Evolutionary conservation across 2,113 vertebrate species (phyloP).

Genomic region (Centropus bengalensis): DNA sequence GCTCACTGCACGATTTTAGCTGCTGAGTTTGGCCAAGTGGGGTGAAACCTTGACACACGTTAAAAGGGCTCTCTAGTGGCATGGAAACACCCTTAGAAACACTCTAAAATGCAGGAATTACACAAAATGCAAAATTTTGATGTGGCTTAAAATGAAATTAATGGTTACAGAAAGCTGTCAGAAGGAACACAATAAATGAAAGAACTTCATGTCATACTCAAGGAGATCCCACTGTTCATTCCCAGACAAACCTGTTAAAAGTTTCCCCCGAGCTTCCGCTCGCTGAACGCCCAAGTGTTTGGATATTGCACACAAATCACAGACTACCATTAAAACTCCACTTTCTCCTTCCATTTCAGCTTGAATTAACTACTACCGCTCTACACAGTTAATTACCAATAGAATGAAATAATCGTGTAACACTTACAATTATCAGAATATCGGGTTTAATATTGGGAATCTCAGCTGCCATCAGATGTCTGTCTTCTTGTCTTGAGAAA

Average conservation of each 20-base stretch:
- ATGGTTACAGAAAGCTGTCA: not conserved
- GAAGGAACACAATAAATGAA: not conserved
- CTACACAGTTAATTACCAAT: not conserved
- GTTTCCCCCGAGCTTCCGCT: not conserved
- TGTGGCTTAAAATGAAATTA: not conserved
- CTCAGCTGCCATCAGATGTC: conserved; percentile 97
- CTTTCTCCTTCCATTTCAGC: not conserved
- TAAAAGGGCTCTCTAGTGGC: not conserved
- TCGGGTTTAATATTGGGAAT: conserved; percentile 98
- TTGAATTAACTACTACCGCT: not conserved
- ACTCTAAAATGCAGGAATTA: not conserved
- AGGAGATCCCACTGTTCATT: not conserved
- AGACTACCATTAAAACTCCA: not conserved
- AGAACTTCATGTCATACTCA: not conserved
- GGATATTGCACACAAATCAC: not conserved
- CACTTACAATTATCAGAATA: conserved; percentile 95
- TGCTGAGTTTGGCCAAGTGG: too few species aligned
- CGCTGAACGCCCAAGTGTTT: not conserved
- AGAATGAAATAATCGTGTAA: not conserved
- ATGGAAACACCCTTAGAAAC: not conserved
- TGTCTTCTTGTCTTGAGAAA: conserved; percentile 97
- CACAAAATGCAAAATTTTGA: not conserved
- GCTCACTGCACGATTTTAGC: too few species aligned
- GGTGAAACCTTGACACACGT: too few species aligned
- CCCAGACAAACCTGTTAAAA: not conserved